phyloP scores from a whole-genome alignment of 2,797 vertebrate genomes.

The Sebastes hubbsi region DNA sequence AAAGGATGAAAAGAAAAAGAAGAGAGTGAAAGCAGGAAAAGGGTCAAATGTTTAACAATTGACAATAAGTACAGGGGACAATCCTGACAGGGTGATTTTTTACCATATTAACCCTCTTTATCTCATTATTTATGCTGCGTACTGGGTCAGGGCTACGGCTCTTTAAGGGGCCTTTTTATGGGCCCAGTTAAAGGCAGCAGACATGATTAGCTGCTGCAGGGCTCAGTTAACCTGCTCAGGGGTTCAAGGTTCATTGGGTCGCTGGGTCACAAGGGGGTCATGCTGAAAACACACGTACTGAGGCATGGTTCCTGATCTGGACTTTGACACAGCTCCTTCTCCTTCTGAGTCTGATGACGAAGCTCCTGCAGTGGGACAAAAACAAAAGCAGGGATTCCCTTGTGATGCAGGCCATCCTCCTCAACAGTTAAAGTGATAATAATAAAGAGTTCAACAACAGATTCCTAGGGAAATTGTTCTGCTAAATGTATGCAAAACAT shows the following conservation, averaged over 20 bases:
- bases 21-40: neutral
- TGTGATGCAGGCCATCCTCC: neutral
- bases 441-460: neutral
- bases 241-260: conserved; percentile 32
- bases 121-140: conserved; percentile 29
- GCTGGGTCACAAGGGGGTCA: conserved; percentile 28
- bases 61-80: conserved; percentile 8
- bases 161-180: conserved; percentile 34
- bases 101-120: conserved; percentile 39
- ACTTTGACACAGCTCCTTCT: conserved; percentile 85
- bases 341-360: conserved; percentile 95
- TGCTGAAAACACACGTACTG: conserved; percentile 87
- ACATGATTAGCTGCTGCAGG: conserved; percentile 38
- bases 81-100: neutral
- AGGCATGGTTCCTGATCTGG: conserved; percentile 92
- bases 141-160: conserved; percentile 21
- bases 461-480: neutral
- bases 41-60: conserved; percentile 1
- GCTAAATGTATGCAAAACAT: neutral
- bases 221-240: conserved; percentile 47
- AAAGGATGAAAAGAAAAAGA: neutral
- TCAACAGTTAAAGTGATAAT: neutral
- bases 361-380: conserved; percentile 80
- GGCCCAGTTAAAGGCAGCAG: conserved; percentile 42
- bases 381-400: neutral